phyloP scores from a whole-genome alignment of 2,888 invertebrate genomes.

The Frankliniella fusca region DNA sequence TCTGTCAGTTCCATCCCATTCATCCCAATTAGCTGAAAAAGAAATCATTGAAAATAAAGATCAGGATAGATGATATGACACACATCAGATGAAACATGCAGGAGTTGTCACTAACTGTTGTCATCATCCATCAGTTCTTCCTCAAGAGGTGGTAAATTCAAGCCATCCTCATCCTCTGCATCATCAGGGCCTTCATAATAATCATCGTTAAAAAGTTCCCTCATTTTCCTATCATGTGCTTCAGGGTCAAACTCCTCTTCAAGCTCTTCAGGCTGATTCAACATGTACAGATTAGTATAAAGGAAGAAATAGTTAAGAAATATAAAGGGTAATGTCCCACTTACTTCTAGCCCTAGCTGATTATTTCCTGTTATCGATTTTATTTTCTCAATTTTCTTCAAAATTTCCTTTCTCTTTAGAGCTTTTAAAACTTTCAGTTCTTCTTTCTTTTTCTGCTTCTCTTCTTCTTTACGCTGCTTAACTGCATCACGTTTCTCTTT shows the following conservation, averaged over 20 bases:
- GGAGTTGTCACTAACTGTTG: not conserved
- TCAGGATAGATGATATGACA: slow-evolving; percentile 43
- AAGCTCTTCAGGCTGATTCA: slow-evolving; percentile 68
- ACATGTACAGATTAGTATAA: not conserved
- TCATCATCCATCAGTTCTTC: slow-evolving; percentile 7
- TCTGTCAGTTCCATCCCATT: slow-evolving; percentile 38
- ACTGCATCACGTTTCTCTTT: slow-evolving; percentile 72
- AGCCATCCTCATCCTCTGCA: slow-evolving; percentile 30
- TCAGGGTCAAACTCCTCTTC: slow-evolving; percentile 89
- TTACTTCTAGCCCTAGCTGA: slow-evolving; percentile 60
- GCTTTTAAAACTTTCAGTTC: slow-evolving; percentile 85
- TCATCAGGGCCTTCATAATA: slow-evolving; percentile 58
- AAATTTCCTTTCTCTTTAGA: slow-evolving; percentile 82
- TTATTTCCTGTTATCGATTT: slow-evolving; percentile 84
- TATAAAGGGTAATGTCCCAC: slow-evolving; percentile 32
- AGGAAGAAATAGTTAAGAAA: slow-evolving; percentile 12
- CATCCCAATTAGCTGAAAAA: slow-evolving; percentile 62
- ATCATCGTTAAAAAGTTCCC: slow-evolving; percentile 76
- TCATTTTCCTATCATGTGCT: slow-evolving; percentile 82
- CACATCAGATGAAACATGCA: not conserved
- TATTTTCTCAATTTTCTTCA: slow-evolving; percentile 79
- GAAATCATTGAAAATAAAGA: slow-evolving; percentile 39
- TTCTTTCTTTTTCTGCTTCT: slow-evolving; percentile 74
- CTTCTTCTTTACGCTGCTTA: slow-evolving; percentile 68
- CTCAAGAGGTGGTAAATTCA: not conserved